phyloP scores from a whole-genome alignment of 2,888 invertebrate species.

The Andrena trimmerana region DNA sequence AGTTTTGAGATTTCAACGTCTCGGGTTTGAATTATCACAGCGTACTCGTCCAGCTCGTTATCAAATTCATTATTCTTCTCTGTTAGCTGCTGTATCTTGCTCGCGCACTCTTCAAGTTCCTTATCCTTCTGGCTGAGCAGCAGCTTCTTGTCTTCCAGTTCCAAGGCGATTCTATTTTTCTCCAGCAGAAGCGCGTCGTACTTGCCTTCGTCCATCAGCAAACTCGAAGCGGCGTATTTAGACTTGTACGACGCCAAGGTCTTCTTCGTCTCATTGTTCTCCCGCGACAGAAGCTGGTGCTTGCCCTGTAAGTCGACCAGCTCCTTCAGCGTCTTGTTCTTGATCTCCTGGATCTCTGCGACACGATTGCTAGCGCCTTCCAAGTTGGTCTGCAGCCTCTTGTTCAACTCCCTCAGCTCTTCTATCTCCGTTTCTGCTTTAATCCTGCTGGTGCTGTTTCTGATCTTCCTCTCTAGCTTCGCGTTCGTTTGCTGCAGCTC shows the following conservation, averaged over 20 bases:
- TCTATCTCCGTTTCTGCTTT: constrained; percentile 78
- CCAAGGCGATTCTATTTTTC: constrained; percentile 80
- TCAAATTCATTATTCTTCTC: constrained; percentile 85
- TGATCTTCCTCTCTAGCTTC: constrained; percentile 79
- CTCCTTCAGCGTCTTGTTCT: constrained; percentile 73
- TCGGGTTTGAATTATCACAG: constrained; percentile 51
- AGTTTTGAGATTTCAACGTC: constrained; percentile 62
- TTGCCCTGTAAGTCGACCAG: constrained; percentile 68
- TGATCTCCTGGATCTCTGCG: constrained; percentile 75
- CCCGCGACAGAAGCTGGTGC: constrained; percentile 64
- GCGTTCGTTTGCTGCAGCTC: constrained; percentile 85
- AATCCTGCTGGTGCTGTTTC: constrained; percentile 86
- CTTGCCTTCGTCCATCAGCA: constrained; percentile 65
- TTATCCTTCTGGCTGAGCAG: constrained; percentile 82
- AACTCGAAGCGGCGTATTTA: constrained; percentile 55
- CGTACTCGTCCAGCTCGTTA: constrained; percentile 85
- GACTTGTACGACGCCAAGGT: constrained; percentile 61
- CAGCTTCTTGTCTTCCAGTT: constrained; percentile 84
- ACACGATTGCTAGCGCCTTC: constrained; percentile 82
- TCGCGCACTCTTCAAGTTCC: constrained; percentile 84
- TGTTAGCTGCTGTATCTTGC: constrained; percentile 83
- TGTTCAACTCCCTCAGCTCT: constrained; percentile 79
- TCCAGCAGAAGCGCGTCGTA: constrained; percentile 73
- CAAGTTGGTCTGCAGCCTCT: constrained; percentile 78
- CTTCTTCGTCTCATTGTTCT: constrained; percentile 72